A percentile compares a stretch with the other conserved stretches of the same genome.
Conservation (phyloP, 1,140 invertebrate genomes). For the Brachionus sp. region DNA sequence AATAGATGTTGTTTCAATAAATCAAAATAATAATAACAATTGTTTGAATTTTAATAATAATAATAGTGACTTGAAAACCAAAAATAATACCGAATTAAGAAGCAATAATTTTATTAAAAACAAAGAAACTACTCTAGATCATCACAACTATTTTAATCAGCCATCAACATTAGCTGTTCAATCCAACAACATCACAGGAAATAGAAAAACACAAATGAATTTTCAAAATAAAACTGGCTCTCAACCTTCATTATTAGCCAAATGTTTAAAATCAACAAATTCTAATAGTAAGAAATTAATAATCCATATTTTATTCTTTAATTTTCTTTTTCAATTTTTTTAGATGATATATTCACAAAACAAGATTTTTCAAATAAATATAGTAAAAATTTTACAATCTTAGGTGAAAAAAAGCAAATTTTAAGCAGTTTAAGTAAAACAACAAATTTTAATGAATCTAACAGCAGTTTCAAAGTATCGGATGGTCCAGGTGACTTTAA, state of each 20-base stretch:
- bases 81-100: neutral
- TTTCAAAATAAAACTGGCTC: neutral
- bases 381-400: neutral
- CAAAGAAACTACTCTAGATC: neutral
- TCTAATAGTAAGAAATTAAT: neutral
- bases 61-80: neutral
- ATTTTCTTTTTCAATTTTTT: neutral
- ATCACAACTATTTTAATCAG: slow-evolving; percentile 5
- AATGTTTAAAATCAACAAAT: neutral
- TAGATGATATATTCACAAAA: neutral
- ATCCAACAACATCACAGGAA: neutral
- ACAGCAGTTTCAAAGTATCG: neutral
- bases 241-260: neutral
- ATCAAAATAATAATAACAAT: neutral
- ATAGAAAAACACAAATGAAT: neutral
- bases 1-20: slow-evolving; percentile 5
- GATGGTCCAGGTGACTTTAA: neutral
- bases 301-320: neutral
- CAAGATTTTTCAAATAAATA: neutral
- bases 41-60: neutral
- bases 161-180: neutral
- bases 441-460: neutral
- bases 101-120: neutral
- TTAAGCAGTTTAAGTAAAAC: neutral
- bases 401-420: neutral